phyloP scores from a whole-genome alignment of 2,888 invertebrate species.

The Palloptera scutellata region DNA sequence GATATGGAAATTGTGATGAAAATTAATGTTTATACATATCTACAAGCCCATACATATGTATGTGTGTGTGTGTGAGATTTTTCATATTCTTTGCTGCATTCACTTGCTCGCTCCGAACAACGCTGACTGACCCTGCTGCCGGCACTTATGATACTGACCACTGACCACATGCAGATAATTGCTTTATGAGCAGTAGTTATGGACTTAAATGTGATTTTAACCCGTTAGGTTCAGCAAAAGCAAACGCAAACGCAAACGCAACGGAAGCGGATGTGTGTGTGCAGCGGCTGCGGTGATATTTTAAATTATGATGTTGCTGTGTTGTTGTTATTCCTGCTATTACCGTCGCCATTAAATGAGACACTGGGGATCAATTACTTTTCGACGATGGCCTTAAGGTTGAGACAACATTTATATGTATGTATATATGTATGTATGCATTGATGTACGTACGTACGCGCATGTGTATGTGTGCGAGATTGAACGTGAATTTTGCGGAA shows the following conservation, averaged over 20 bases:
- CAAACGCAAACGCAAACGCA: background rate
- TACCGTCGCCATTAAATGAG: slow-evolving; percentile 29
- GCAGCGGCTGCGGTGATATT: slow-evolving; percentile 23
- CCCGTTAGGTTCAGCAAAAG: slow-evolving; percentile 29
- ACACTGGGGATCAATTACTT: slow-evolving; percentile 38
- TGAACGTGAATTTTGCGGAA: slow-evolving; percentile 12
- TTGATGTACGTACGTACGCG: background rate
- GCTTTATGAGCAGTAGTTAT: slow-evolving; percentile 62
- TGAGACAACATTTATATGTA: slow-evolving; percentile 24
- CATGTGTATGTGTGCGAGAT: background rate
- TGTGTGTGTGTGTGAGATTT: background rate
- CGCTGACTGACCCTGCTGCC: background rate
- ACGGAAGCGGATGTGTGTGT: slow-evolving; percentile 12
- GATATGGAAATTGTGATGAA: slow-evolving; percentile 20
- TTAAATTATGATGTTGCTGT: slow-evolving; percentile 35
- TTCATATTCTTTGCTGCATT: background rate
- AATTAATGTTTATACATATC: slow-evolving; percentile 26
- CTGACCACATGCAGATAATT: slow-evolving; percentile 63
- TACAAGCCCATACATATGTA: background rate
- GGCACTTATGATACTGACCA: slow-evolving; percentile 25
- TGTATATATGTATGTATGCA: slow-evolving; percentile 15
- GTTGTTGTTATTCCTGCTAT: slow-evolving; percentile 14
- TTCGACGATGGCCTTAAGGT: slow-evolving; percentile 21
- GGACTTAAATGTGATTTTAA: slow-evolving; percentile 57
- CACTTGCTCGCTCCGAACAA: slow-evolving; percentile 1